Conservation (phyloP, 2,888 invertebrate genomes). For the Amblyjoppa proteus region DNA sequence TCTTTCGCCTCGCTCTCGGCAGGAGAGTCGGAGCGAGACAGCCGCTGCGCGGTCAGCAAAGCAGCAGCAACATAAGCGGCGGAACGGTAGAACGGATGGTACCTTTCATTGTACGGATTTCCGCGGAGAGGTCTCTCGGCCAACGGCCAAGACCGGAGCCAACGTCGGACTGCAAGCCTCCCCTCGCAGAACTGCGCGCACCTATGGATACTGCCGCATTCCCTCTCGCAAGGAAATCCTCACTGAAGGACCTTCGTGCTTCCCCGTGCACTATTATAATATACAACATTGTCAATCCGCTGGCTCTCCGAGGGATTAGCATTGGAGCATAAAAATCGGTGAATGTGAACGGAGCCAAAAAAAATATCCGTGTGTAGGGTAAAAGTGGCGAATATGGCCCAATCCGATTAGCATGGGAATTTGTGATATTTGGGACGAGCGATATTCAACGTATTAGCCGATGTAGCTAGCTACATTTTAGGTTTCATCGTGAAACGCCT, state of each 20-base stretch:
- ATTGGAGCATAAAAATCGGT: slow-evolving; percentile 21
- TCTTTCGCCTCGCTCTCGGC: slow-evolving; percentile 37
- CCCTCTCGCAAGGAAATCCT: slow-evolving; percentile 51
- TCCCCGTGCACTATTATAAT: not conserved
- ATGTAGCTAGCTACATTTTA: no score
- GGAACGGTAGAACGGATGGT: slow-evolving; percentile 50
- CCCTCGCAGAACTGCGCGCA: not conserved
- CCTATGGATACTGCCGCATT: slow-evolving; percentile 49
- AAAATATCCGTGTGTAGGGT: not conserved
- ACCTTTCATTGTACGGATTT: slow-evolving; percentile 59
- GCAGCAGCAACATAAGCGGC: slow-evolving; percentile 14
- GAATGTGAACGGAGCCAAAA: not conserved
- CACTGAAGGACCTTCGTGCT: slow-evolving; percentile 16
- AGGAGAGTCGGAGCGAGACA: slow-evolving; percentile 14
- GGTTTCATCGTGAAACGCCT: no score
- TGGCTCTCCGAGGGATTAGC: slow-evolving; percentile 25
- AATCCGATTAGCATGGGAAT: not conserved
- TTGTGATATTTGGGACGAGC: no score
- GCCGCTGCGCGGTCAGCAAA: slow-evolving; percentile 42
- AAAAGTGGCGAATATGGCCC: not conserved
- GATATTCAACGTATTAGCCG: no score
- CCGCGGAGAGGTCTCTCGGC: slow-evolving; percentile 57
- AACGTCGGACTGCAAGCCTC: slow-evolving; percentile 26
- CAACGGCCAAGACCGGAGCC: slow-evolving; percentile 37
- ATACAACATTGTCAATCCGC: slow-evolving; percentile 29